Base-by-base conservation (phyloP, 2,113 vertebrate genomes). In the Rynchops niger region DNA sequence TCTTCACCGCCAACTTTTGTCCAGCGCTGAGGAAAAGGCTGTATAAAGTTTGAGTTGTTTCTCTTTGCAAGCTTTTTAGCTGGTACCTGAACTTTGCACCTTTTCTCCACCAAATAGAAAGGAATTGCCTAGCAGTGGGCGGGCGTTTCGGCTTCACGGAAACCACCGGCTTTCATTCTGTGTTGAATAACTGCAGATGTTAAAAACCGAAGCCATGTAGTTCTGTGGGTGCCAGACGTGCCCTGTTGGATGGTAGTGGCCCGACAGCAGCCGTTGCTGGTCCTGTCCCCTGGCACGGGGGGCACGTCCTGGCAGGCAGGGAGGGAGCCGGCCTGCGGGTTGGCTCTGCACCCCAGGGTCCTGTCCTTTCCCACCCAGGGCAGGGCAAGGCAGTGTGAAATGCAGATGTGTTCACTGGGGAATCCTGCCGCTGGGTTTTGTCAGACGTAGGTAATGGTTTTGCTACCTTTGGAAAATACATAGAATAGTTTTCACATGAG, bases 191-290 rank as follows among this genome's bases (percentile, higher is more conserved):
- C 8, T 5, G 15, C 4, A 0, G 13, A 9, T 36, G 11, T 29
- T 21, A 29, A 52, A 45, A 53, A 32, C 1, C 2, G 34, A 40
- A 27, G 15, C 32, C 15, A 0, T 1, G 11, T 2, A 14, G 49
- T 23, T 18, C 32, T 16, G 36, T 7, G 52, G 21, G 58, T 11
- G 2, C 8, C 23, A 19, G 42, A 11, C 0, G 3, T 8, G 27
- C 29, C 0, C 27, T 3, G 30, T 5, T 5, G 32, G 32, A 3
- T 22, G 4, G 3, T 22, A 5, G 4, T 29, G 36, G 66, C n/a
- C 36, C 5, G 2, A 9, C 4, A 12, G 4, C 56, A 58, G 56
- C 9, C 5, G 5, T 19, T 15, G 6, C 55, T 49, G 13, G 76
- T 14, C 26, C 11, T 26, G n/a, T 45, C 29, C 22, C 36, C 3